These are phyloP conservation scores for Eciton burchellii DNA, from an alignment of 1,140 invertebrate genomes.

Conservation along the genomic window DNA sequence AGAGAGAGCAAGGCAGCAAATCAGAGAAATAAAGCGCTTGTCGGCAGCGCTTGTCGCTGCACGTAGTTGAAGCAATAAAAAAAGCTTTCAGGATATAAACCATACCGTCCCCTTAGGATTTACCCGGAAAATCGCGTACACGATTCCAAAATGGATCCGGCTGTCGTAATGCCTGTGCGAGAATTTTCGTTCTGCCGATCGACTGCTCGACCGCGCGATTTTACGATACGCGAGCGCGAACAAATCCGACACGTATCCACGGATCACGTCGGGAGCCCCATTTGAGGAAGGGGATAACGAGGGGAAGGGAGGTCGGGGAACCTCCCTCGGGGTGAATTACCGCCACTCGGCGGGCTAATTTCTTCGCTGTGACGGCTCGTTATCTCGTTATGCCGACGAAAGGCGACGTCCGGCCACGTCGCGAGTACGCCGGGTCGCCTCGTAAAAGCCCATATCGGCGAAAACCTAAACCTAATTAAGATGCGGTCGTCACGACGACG, in stretches of 20 bases:
- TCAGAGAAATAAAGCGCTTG: slow-evolving; percentile 72
- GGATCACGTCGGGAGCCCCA: background rate
- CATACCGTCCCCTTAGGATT: slow-evolving; percentile 63
- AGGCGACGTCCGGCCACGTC: slow-evolving; percentile 7
- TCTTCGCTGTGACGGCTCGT: slow-evolving; percentile 62
- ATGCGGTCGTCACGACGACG: slow-evolving; percentile 10
- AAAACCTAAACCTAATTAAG: slow-evolving; percentile 75
- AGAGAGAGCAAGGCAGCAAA: slow-evolving; percentile 67
- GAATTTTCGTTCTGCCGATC: slow-evolving; percentile 61
- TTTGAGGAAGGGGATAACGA: background rate
- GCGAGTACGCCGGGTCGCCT: slow-evolving; percentile 19
- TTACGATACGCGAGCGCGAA: slow-evolving; percentile 30
- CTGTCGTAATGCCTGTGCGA: slow-evolving; percentile 49
- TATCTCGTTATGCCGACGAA: slow-evolving; percentile 60
- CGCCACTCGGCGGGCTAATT: too few species aligned
- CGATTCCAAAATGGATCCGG: slow-evolving; percentile 47
- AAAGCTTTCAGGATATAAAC: slow-evolving; percentile 68
- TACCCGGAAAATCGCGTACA: slow-evolving; percentile 54
- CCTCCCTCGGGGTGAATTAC: too few species aligned
- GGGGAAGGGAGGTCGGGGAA: too few species aligned
- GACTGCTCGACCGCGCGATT: slow-evolving; percentile 36
- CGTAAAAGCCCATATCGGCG: slow-evolving; percentile 64
- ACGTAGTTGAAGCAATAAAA: slow-evolving; percentile 48
- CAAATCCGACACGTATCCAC: background rate
- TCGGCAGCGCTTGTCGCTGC: slow-evolving; percentile 48